Base-by-base conservation (phyloP, 1,140 invertebrate species). In the Armadillidium nasatum region DNA sequence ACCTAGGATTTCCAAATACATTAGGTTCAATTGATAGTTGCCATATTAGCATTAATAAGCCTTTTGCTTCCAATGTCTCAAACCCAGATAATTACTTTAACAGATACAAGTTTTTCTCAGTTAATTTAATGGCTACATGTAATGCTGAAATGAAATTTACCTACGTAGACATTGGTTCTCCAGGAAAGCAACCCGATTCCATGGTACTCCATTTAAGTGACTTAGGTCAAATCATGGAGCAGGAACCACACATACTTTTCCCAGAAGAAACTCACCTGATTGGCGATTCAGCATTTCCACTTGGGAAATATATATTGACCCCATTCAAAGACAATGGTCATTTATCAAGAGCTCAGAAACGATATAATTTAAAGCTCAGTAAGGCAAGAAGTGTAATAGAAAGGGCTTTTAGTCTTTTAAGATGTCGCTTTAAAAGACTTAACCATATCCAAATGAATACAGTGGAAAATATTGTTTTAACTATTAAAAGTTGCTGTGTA, bases 401-500 rank as follows among this genome's bases (percentile, higher is more conserved):
- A n/a, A n/a, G n/a, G 13, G 71, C 71, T 21, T 72, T 72, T 46
- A 7, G 15, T 13, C 71, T 72, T 3, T 46, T 72, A 3, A 72
- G 71, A 46, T 15, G 7, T 19, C 45, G 54, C n/a, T 72, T 44
- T 44, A 7, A 72, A 54, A 45, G 71, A 11, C 44, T 73, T 10
- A 45, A 73, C 11, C 11, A 54, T 54, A 22, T 73, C 10, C 45
- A 73, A 44, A 73, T 73, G 71, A 45, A 73, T 21, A 45, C 46
- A n/a, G 71, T 73, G 71, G 60, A 21, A 0, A 44, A 21, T 54
- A 73, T 73, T 22, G 60, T 21, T 22, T 9, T 73, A 1, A 54
- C 71, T 15, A 73, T 73, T 54, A 44, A 46, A 21, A 45, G 45
- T 45, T 73, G 71, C n/a, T 73, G 71, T 54, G 45, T 73, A 13